Conservation (phyloP, 1,140 invertebrate genomes). For the Temnothorax longispinosus region DNA sequence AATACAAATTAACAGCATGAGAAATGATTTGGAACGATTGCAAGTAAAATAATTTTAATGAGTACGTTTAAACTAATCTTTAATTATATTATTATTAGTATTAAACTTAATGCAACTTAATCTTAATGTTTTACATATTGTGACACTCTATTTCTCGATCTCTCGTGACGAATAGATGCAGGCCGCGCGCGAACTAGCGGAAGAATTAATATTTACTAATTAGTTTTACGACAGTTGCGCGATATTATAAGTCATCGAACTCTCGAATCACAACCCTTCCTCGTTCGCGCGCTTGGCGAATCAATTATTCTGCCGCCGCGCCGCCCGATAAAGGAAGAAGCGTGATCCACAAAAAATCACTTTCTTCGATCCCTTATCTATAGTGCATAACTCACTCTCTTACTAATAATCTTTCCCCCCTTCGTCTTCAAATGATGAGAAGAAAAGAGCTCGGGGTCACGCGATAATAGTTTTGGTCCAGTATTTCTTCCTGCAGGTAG, state of each 20-base stretch:
- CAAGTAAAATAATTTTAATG: neutral
- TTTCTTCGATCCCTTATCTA: constrained; percentile 61
- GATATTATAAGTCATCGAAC: constrained; percentile 46
- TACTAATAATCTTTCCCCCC: neutral
- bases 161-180: neutral
- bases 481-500: constrained; percentile 17
- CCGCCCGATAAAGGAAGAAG: constrained; percentile 55
- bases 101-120: neutral
- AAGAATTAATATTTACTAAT: constrained; percentile 49
- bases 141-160: neutral
- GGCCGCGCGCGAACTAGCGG: neutral
- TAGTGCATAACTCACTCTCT: constrained; percentile 16
- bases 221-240: constrained; percentile 28
- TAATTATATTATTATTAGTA: neutral
- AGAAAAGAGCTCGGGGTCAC: neutral
- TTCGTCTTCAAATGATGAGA: constrained; percentile 6
- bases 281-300: constrained; percentile 27
- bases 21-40: neutral
- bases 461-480: neutral
- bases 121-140: neutral
- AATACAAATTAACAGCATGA: neutral
- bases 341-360: constrained; percentile 51
- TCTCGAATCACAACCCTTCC: constrained; percentile 4
- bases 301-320: constrained; percentile 56
- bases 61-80: neutral